phyloP scores from a whole-genome alignment of 2,797 vertebrate genomes.

The Triplophysa bombifrons region DNA sequence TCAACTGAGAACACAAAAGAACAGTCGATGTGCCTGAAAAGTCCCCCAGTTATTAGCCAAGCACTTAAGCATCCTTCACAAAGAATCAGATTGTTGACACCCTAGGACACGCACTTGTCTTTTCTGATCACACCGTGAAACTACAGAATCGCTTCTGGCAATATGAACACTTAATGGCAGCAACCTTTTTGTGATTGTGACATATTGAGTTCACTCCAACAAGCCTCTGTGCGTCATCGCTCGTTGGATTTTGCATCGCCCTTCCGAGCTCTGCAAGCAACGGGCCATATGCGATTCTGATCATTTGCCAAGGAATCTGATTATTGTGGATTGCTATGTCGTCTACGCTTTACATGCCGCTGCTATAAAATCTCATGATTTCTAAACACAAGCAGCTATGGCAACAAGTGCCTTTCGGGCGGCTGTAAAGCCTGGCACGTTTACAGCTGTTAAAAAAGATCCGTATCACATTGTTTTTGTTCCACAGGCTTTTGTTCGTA shows the following conservation, averaged over 20 bases:
- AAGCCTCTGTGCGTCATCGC: neutral
- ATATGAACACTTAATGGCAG: neutral
- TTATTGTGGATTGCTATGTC: neutral
- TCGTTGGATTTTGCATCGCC: neutral
- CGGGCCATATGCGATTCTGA: neutral
- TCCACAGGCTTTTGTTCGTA: conserved; percentile 66
- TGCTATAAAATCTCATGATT: conserved; percentile 5
- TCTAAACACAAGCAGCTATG: conserved; percentile 40
- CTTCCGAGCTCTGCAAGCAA: neutral
- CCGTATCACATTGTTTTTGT: conserved; percentile 56
- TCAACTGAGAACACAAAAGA: neutral
- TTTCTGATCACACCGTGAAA: neutral
- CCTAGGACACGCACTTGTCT: neutral
- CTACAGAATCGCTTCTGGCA: neutral
- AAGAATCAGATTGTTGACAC: neutral
- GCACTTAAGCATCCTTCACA: neutral
- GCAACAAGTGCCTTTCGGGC: conserved; percentile 66
- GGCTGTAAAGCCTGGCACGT: conserved; percentile 68
- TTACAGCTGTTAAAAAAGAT: conserved; percentile 48
- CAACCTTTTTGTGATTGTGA: neutral
- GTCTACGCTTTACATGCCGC: neutral
- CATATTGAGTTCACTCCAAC: conserved; percentile 4
- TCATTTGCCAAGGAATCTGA: conserved; percentile 28
- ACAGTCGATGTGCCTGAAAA: neutral
- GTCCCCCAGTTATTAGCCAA: neutral